Percentiles rank a stretch among this genome's conserved stretches.
Conservation (phyloP, 2,888 invertebrate genomes). For the Minunthozetes semirufus region DNA sequence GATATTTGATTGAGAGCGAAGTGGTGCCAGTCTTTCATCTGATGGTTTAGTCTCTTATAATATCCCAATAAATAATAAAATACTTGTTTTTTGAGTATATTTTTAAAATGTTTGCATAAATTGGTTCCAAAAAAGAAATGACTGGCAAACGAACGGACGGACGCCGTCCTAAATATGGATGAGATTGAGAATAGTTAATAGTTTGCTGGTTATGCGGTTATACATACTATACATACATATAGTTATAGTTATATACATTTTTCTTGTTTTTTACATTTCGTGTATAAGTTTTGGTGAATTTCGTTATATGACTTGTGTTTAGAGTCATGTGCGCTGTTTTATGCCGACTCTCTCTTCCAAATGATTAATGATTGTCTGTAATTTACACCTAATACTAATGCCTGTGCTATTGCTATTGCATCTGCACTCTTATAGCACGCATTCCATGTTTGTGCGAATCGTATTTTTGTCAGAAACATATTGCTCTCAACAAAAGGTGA, state of each 20-base stretch:
- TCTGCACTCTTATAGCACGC: slow-evolving; percentile 15
- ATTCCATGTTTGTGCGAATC: slow-evolving; percentile 19
- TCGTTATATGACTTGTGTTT: slow-evolving; percentile 18
- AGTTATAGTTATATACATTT: neutral
- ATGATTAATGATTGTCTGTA: slow-evolving; percentile 28
- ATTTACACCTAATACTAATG: slow-evolving; percentile 28
- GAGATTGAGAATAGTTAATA: slow-evolving; percentile 18
- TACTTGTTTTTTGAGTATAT: neutral
- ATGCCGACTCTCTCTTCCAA: slow-evolving; percentile 19
- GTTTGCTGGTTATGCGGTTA: neutral
- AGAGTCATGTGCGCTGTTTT: slow-evolving; percentile 7
- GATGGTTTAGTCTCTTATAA: slow-evolving; percentile 9
- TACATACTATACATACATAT: too few relatives aligned
- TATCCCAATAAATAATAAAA: neutral
- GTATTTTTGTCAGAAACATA: slow-evolving; percentile 23
- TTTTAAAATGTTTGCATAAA: slow-evolving; percentile 9
- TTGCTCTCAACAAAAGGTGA: slow-evolving; percentile 20
- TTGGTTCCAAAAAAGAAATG: slow-evolving; percentile 8
- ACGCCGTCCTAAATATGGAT: slow-evolving; percentile 26
- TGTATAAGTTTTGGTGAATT: neutral
- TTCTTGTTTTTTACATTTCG: slow-evolving; percentile 5
- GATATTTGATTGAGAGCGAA: slow-evolving; percentile 2
- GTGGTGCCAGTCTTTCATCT: slow-evolving; percentile 24
- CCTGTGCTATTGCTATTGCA: neutral
- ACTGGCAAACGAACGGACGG: neutral